A percentile compares a stretch with the other conserved stretches of the same genome.
Conservation (phyloP, 1,140 invertebrate species). For the Drosophila aff. region DNA sequence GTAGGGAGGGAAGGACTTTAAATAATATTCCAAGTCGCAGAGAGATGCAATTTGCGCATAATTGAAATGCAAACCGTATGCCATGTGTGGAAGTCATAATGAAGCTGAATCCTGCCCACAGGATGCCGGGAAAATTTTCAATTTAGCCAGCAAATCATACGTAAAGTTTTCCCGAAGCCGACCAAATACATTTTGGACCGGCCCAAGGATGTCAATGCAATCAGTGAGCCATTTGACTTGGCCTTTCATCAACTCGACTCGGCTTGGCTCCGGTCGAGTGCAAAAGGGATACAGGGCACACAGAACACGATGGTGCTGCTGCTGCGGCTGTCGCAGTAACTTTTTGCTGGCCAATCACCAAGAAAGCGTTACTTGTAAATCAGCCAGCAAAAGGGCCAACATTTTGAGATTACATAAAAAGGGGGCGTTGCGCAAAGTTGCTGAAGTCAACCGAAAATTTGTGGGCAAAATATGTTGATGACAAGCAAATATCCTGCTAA, state of each 20-base stretch:
- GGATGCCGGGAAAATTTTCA: conserved; percentile 67
- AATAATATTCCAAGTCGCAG: conserved; percentile 1
- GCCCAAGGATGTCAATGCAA: conserved; percentile 51
- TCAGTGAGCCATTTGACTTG: conserved; percentile 74
- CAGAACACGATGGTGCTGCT: conserved; percentile 34
- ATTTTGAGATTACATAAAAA: conserved; percentile 47
- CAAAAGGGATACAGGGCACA: conserved; percentile 25
- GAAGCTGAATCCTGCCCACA: conserved; percentile 25
- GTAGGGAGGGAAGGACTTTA: background rate
- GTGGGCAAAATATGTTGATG: conserved; percentile 37
- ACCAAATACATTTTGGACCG: conserved; percentile 28
- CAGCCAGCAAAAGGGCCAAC: conserved; percentile 20
- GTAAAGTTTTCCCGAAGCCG: conserved; percentile 58
- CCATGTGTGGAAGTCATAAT: conserved; percentile 38
- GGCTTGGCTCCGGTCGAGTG: conserved; percentile 16
- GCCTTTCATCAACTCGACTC: conserved; percentile 67
- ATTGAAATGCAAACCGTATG: conserved; percentile 55
- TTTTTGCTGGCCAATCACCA: conserved; percentile 74
- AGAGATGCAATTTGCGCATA: conserved; percentile 35
- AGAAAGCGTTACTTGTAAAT: conserved; percentile 48
- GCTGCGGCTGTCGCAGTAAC: conserved; percentile 44
- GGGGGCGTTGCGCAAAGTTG: conserved; percentile 68
- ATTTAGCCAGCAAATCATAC: conserved; percentile 78
- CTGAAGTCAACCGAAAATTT: conserved; percentile 51
- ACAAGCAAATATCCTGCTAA: conserved; percentile 51